phyloP scores from a whole-genome alignment of 2,888 invertebrate genomes.

The Platycnemis pennipes region DNA sequence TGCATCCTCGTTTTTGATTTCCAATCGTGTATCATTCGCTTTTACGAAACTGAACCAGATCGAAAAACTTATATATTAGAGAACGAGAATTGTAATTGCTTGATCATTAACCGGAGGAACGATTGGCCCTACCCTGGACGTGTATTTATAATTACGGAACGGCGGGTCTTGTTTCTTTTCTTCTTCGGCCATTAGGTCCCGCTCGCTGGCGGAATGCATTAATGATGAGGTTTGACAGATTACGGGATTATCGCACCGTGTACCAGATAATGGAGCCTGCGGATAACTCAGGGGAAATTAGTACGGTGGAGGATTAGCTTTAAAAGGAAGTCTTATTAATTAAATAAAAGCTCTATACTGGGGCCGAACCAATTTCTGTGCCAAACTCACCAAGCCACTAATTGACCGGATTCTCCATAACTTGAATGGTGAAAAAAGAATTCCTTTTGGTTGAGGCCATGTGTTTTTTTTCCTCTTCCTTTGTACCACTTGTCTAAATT shows the following conservation, averaged over 20 bases:
- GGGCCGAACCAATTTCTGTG: not conserved
- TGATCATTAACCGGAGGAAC: not conserved
- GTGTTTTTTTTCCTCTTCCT: not conserved
- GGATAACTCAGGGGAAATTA: slow-evolving; percentile 55
- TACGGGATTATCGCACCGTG: slow-evolving; percentile 19
- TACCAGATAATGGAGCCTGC: slow-evolving; percentile 39
- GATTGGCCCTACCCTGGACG: not conserved
- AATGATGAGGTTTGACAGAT: slow-evolving; percentile 55
- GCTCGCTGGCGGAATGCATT: not conserved
- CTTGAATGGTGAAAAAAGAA: not conserved
- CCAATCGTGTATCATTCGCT: not conserved
- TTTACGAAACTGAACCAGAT: not conserved
- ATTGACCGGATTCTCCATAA: not conserved
- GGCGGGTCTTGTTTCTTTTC: slow-evolving; percentile 6
- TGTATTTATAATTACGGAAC: slow-evolving; percentile 12
- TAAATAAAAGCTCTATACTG: not conserved
- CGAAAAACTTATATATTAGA: not conserved
- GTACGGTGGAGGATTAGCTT: slow-evolving; percentile 23
- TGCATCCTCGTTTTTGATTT: not conserved
- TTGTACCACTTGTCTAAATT: not conserved
- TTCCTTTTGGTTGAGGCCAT: not conserved
- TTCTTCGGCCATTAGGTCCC: not conserved
- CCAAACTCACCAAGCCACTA: not conserved
- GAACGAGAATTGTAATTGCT: not conserved
- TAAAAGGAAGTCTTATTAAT: slow-evolving; percentile 37